These are phyloP conservation scores for Zaprionus gabonicus DNA, from an alignment of 1,140 invertebrate genomes.

Conservation along the genomic window DNA sequence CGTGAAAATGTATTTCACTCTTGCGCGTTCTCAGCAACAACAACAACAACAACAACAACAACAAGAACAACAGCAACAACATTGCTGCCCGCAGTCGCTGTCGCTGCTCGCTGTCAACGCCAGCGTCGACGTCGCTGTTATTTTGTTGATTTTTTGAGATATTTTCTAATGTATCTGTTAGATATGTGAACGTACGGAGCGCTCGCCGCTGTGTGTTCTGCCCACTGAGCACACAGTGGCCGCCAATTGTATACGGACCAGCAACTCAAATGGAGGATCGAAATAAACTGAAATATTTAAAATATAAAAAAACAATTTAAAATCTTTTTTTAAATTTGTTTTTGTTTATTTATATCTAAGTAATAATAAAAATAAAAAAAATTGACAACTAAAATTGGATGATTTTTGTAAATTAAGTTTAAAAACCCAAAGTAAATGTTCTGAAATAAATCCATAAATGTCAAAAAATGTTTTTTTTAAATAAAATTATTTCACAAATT, in stretches of 20 bases:
- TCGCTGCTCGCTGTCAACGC: conserved; percentile 11
- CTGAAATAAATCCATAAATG: background rate
- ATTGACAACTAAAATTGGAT: too few species aligned
- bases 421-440: background rate
- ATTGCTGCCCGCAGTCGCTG: background rate
- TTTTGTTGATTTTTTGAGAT: conserved; percentile 82
- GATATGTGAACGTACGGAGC: conserved; percentile 57
- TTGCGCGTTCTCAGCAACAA: conserved; percentile 62
- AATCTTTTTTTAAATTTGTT: too few species aligned
- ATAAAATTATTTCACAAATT: too few species aligned
- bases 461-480: too few species aligned
- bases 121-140: conserved; percentile 42
- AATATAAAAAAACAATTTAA: too few species aligned
- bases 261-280: too few species aligned
- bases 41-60: conserved; percentile 24
- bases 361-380: too few species aligned
- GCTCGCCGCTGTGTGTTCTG: conserved; percentile 21
- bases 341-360: too few species aligned
- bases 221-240: conserved; percentile 42
- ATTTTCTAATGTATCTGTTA: conserved; percentile 80
- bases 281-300: too few species aligned
- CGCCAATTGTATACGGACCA: conserved; percentile 45
- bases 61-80: conserved; percentile 12
- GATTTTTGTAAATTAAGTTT: background rate
- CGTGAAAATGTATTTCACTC: conserved; percentile 82